Base-by-base conservation (phyloP, 2,888 invertebrate species). In the Amphiduros pacificus region DNA sequence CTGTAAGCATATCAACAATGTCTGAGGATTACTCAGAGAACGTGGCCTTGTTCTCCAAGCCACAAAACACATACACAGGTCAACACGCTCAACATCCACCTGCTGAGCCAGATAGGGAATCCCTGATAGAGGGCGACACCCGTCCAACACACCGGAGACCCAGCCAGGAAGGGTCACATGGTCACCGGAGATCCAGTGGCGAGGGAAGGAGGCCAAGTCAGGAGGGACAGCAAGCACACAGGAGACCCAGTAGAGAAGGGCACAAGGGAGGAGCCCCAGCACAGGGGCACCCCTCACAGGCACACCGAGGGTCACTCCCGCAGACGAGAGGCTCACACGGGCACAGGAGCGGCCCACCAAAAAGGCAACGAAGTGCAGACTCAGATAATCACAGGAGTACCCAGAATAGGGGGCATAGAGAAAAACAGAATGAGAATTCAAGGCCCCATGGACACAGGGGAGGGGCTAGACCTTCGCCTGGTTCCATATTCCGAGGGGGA, bases 31-130 rank as follows among this genome's bases (percentile, higher is more conserved):
- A 51, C 26, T 31, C 50, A 2, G 58, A 58, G 26, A 51, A 50
- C 17, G 58, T 58, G 14, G 58, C 58, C 6, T 41, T 58, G 27
- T 58, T 58, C 51, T 31, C 58, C 22, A 49, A 50, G 29, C 58
- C 58, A 1, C 58, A 58, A 24, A 40, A 51, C n/a, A 31, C 32
- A 11, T 58, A 58, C 36, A 50, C 31, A 2, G 50, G 58, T 6
- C 27, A 58, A 26, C 29, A 31, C 17, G 55, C 24, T 1, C 32
- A 53, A 36, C 32, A 36, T 6, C 20, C 53, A n/a, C n/a, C 6
- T 17, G 51, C n/a, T 6, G 11, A 14, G n/a, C n/a, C n/a, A 14
- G 36, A 14, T 14, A 51, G 17, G 27, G 32, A 29, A 53, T 32
- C 31, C 22, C 32, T 31, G 36, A 14, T 36, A 36, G 11, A 36